phyloP scores from a whole-genome alignment of 2,113 vertebrate genomes.

The Corythornis madagascariensis region DNA sequence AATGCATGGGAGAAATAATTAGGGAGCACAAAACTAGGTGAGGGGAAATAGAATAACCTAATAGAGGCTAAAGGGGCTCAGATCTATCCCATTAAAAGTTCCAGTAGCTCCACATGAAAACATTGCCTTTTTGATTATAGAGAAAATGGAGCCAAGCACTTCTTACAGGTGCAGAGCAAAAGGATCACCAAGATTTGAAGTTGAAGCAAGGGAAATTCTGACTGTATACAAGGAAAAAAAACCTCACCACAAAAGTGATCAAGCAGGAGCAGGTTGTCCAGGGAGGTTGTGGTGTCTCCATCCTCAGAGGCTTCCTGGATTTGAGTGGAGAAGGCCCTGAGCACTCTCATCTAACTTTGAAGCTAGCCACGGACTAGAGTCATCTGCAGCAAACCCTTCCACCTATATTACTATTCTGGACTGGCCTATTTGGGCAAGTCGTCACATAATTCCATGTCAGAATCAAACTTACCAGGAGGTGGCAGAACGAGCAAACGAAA shows the following conservation, averaged over 20 bases:
- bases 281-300: background rate
- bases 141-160: background rate
- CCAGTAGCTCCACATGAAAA: background rate
- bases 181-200: background rate
- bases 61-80: background rate
- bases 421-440: background rate
- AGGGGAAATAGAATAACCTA: background rate
- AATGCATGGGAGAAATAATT: background rate
- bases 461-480: conserved; percentile 57
- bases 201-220: background rate
- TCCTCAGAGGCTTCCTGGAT: background rate
- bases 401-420: background rate
- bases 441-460: background rate
- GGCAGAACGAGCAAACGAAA: conserved; percentile 51
- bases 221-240: background rate
- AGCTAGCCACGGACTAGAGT: background rate
- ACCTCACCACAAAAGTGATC: fast-evolving
- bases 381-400: background rate
- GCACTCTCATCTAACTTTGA: background rate
- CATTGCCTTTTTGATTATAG: background rate
- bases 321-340: background rate
- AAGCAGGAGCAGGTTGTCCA: background rate
- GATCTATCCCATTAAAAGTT: background rate
- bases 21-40: background rate
- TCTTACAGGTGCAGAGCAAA: background rate